Base-by-base conservation (phyloP, 2,113 vertebrate genomes). In the Dascyllus trimaculatus region DNA sequence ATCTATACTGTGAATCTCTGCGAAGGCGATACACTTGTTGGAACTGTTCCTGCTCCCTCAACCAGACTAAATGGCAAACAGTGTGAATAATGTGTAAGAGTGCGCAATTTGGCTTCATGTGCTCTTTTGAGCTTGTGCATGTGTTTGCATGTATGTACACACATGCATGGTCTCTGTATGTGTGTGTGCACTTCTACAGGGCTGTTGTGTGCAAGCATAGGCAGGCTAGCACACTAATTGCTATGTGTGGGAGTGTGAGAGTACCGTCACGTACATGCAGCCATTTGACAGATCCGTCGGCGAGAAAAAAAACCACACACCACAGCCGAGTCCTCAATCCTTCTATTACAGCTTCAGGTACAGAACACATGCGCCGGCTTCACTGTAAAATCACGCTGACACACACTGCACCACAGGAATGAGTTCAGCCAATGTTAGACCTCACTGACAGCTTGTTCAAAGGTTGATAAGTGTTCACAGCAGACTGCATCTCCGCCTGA, bases 161-260 rank as follows among this genome's bases (percentile, higher is more conserved):
- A 46, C 19, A n/a, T 17, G 1, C 51, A 22, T 13, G 26, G 21
- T 25, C 32, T 26, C 7, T 46, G 19, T 51, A 17, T 59, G 57
- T 43, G 19, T 29, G 15, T 48, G 49, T 38, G 25, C 8, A 0
- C 7, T 66, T 71, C 63, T 32, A 46, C 69, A 64, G 25, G 17
- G 81, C 49, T 69, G 57, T 38, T 66, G 49, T 51, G 61, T 57
- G 52, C 45, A 70, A 79, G 75, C 45, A 65, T 13, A 21, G 51
- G 49, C 63, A 66, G 71, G 79, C 78, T 61, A 63, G 35, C 43
- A 13, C 64, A 59, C 85, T 83, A 88, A 86, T 86, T 88, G 74
- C 69, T 56, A 45, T 35, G 78, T 76, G 84, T 84, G 75, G 85
- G 85, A 82, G 84, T 81, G 82, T 79, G 65, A 89, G 79, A 83